A percentile compares a stretch with the other conserved stretches of the same genome.
Evolutionary conservation across 2,113 vertebrate genomes (phyloP).

Genomic region (Labeo rohita): DNA sequence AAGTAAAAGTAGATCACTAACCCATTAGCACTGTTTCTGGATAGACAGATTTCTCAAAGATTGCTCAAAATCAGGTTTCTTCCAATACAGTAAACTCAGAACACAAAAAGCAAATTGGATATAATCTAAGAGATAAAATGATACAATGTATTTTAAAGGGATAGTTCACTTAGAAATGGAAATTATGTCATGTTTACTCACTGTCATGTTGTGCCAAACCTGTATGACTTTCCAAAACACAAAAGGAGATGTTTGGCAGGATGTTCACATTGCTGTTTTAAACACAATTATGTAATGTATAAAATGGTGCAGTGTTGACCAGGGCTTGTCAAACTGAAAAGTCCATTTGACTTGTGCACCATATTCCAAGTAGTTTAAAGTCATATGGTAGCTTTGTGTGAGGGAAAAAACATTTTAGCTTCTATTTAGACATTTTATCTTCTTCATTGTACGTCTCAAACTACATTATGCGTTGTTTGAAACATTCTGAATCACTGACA

Average conservation of each 20-base stretch:
- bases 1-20: conserved; percentile 48
- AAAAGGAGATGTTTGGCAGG: too few relatives aligned
- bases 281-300: neutral
- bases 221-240: too few relatives aligned
- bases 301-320: neutral
- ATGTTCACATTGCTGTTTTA: neutral
- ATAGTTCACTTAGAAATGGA: neutral
- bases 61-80: neutral
- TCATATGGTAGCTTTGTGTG: neutral
- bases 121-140: neutral
- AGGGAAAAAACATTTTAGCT: neutral
- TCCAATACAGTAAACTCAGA: conserved; percentile 5
- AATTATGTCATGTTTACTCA: neutral
- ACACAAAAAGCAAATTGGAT: neutral
- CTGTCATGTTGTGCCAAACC: too few relatives aligned
- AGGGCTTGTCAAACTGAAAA: neutral
- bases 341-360: neutral
- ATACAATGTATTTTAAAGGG: neutral
- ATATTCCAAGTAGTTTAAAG: neutral
- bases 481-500: neutral
- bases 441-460: neutral
- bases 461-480: neutral
- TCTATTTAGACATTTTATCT: neutral
- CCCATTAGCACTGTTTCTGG: conserved; percentile 26
- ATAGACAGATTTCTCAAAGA: neutral